Conservation (phyloP, 2,888 invertebrate species). For the Drosophila fulvimacula region DNA sequence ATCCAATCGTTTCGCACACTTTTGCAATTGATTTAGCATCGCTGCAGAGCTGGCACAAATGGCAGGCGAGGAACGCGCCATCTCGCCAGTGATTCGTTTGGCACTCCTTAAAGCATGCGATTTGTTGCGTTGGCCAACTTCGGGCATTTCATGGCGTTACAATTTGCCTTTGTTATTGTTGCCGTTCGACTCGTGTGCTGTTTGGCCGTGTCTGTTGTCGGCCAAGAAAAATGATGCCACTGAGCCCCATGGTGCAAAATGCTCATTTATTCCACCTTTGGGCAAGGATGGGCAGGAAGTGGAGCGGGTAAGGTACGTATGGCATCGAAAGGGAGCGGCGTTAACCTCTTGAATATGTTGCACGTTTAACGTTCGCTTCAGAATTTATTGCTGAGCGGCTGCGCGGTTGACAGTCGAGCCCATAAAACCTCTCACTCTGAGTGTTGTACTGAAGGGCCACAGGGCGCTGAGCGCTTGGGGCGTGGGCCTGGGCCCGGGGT, state of each 20-base stretch:
- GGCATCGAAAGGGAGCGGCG: slow-evolving; percentile 20
- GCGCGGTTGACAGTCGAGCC: slow-evolving; percentile 72
- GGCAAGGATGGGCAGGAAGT: background rate
- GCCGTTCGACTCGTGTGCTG: slow-evolving; percentile 10
- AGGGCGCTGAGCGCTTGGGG: background rate
- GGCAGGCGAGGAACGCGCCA: background rate
- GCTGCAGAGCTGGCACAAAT: slow-evolving; percentile 13
- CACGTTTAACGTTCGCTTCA: slow-evolving; percentile 69
- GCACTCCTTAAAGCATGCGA: slow-evolving; percentile 57
- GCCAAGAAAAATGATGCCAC: slow-evolving; percentile 67
- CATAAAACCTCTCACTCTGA: slow-evolving; percentile 63
- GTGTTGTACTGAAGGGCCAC: background rate
- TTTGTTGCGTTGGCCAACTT: slow-evolving; percentile 70
- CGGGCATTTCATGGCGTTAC: slow-evolving; percentile 69
- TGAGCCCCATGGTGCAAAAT: slow-evolving; percentile 67
- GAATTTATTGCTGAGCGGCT: slow-evolving; percentile 69
- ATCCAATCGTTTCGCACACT: slow-evolving; percentile 69
- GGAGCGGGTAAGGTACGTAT: slow-evolving; percentile 1
- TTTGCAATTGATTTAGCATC: slow-evolving; percentile 76
- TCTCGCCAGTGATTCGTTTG: slow-evolving; percentile 20
- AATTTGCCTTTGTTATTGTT: slow-evolving; percentile 72
- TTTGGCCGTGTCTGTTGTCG: slow-evolving; percentile 23
- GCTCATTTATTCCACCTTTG: slow-evolving; percentile 69
- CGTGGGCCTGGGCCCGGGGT: slow-evolving; percentile 10
- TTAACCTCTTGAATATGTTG: slow-evolving; percentile 67